phyloP scores from a whole-genome alignment of 2,113 vertebrate genomes.

The Ophiodon elongatus region DNA sequence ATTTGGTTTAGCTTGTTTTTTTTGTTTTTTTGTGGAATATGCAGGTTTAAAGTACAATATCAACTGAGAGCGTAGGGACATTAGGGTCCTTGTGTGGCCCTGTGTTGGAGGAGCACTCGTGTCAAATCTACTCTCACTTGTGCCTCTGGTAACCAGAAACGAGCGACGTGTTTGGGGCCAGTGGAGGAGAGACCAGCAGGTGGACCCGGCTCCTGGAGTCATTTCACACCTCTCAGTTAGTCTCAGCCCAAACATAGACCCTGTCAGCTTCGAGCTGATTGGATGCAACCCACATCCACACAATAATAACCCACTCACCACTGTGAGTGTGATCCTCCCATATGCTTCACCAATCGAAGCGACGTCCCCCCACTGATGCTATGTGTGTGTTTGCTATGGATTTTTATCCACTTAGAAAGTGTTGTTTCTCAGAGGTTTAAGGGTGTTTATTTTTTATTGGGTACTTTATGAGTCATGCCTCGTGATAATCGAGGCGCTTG shows the following conservation, averaged over 20 bases:
- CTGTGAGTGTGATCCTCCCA: not conserved
- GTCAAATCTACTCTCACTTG: not conserved
- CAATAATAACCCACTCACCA: not conserved
- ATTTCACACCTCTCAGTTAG: not conserved
- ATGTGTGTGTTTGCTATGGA: not conserved
- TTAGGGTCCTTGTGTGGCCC: not conserved
- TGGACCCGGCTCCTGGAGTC: too few species aligned
- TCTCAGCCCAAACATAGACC: not conserved
- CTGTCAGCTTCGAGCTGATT: not conserved
- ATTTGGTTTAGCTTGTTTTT: not conserved
- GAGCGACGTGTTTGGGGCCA: too few species aligned
- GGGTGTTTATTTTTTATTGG: conserved; percentile 35
- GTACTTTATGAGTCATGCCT: conserved; percentile 35
- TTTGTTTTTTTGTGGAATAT: too few species aligned
- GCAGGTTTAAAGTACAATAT: not conserved
- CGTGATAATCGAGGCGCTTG: conserved; percentile 49
- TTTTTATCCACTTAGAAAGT: conserved; percentile 23
- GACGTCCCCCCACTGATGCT: not conserved
- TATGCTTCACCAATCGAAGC: not conserved
- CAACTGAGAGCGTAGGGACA: not conserved
- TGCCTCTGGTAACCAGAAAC: too few species aligned
- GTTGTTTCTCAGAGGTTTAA: conserved; percentile 35
- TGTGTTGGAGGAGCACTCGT: too few species aligned
- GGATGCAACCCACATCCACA: too few species aligned
- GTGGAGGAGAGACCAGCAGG: too few species aligned